phyloP scores from a whole-genome alignment of 1,140 invertebrate genomes.

The Pseudomyrmex sp. region DNA sequence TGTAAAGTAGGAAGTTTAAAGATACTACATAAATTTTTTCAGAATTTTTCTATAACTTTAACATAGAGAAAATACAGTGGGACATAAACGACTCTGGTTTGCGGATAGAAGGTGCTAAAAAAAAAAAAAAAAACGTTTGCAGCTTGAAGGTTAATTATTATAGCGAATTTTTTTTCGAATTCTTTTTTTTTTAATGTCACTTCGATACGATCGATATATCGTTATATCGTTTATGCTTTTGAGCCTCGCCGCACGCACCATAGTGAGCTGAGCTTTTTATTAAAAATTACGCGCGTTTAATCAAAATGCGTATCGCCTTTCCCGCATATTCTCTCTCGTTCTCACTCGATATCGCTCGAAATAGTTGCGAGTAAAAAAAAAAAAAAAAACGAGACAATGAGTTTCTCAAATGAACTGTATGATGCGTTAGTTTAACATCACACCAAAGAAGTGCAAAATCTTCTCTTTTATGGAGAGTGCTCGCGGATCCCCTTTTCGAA shows the following conservation, averaged over 20 bases:
- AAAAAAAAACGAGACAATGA: too few relatives aligned
- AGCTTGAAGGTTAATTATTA: not conserved
- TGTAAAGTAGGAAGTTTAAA: too few relatives aligned
- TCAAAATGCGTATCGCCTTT: conserved; percentile 9
- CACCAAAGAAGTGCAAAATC: not conserved
- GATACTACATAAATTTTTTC: too few relatives aligned
- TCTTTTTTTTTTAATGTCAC: not conserved
- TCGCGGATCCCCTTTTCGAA: not conserved
- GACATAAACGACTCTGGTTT: too few relatives aligned
- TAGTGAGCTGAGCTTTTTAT: conserved; percentile 28
- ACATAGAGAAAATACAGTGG: too few relatives aligned
- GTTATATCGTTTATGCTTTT: conserved; percentile 43
- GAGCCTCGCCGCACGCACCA: not conserved
- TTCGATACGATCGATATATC: conserved; percentile 28
- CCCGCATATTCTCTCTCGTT: not conserved
- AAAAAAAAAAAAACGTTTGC: too few relatives aligned
- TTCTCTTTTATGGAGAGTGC: too few relatives aligned
- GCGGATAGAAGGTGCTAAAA: too few relatives aligned
- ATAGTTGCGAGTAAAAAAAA: not conserved
- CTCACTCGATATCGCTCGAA: not conserved
- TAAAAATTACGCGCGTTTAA: conserved; percentile 56
- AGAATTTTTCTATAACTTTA: too few relatives aligned
- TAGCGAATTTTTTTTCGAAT: not conserved
- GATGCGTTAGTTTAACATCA: not conserved
- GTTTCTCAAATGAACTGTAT: conserved; percentile 11